A percentile compares a stretch with the other conserved stretches of the same genome.
phyloP scores from a whole-genome alignment of 2,113 vertebrate species.

The Ibidorhyncha struthersii region DNA sequence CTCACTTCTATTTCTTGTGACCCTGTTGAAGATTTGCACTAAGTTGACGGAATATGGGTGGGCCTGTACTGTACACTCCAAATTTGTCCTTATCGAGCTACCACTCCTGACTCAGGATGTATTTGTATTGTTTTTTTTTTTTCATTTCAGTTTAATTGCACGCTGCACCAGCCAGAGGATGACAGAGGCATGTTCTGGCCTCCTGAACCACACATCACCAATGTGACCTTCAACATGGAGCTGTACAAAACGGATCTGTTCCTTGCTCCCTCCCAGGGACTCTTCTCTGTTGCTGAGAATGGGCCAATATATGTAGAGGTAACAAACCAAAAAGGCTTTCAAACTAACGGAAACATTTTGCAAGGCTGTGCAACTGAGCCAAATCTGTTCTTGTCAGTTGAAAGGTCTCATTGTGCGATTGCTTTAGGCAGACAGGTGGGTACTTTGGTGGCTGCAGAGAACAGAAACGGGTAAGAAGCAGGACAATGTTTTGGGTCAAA shows the following conservation, averaged over 20 bases:
- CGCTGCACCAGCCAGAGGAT: slow-evolving; percentile 67
- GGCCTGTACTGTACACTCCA: not conserved
- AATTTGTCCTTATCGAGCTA: not conserved
- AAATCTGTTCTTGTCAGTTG: not conserved
- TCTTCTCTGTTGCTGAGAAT: slow-evolving; percentile 83
- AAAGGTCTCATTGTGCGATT: not conserved
- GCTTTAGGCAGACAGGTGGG: not conserved
- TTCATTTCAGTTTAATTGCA: slow-evolving; percentile 90
- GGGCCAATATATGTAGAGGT: slow-evolving; percentile 90
- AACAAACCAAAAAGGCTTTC: slow-evolving; percentile 18
- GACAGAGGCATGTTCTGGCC: slow-evolving; percentile 42
- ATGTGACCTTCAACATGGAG: slow-evolving; percentile 88
- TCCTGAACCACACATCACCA: slow-evolving; percentile 60
- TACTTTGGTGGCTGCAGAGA: not conserved
- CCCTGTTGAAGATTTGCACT: not conserved
- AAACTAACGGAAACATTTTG: not conserved
- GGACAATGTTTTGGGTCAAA: not conserved
- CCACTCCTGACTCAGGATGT: not conserved
- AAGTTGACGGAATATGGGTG: fast-evolving
- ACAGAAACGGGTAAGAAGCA: not conserved
- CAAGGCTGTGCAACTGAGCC: not conserved
- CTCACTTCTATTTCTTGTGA: not conserved
- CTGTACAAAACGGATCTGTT: slow-evolving; percentile 81
- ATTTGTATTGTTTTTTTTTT: not conserved
- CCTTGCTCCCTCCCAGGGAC: slow-evolving; percentile 73